Conservation (phyloP, 2,113 vertebrate species). For the Boulengeromyrus knoepffleri region DNA sequence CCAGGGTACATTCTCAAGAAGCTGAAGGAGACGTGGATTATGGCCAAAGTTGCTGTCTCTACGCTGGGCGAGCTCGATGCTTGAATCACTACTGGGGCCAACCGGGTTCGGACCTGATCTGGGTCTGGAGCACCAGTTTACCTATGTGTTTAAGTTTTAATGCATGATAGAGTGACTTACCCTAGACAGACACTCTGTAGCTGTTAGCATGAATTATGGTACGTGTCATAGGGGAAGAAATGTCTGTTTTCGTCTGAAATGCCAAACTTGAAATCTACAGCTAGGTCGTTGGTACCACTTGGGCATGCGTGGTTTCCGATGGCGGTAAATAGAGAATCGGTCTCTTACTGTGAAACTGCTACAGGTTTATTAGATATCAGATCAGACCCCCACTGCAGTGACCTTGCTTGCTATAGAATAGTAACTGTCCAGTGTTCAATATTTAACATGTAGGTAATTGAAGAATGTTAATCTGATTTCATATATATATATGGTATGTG, state of each 20-base stretch:
- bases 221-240: not conserved
- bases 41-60: slow-evolving; percentile 30
- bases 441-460: slow-evolving; percentile 51
- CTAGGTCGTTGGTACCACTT: not conserved
- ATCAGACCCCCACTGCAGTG: not conserved
- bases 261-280: not conserved
- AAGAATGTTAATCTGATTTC: not conserved
- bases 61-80: slow-evolving; percentile 12
- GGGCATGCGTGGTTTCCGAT: not conserved
- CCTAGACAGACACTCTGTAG: not conserved
- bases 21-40: slow-evolving; percentile 30
- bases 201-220: not conserved
- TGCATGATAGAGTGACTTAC: not conserved
- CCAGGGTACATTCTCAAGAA: slow-evolving; percentile 28
- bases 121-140: not conserved
- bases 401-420: not conserved
- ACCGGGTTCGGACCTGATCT: not conserved
- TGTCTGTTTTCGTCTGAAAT: not conserved
- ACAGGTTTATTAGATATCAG: not conserved
- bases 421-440: slow-evolving; percentile 58
- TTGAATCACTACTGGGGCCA: slow-evolving; percentile 34
- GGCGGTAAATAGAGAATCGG: not conserved
- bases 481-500: no score
- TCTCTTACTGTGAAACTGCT: not conserved
- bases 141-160: not conserved